Evolutionary conservation across 1,140 invertebrate genomes (phyloP).

Genomic region (Leptinotarsa undecemlineata): DNA sequence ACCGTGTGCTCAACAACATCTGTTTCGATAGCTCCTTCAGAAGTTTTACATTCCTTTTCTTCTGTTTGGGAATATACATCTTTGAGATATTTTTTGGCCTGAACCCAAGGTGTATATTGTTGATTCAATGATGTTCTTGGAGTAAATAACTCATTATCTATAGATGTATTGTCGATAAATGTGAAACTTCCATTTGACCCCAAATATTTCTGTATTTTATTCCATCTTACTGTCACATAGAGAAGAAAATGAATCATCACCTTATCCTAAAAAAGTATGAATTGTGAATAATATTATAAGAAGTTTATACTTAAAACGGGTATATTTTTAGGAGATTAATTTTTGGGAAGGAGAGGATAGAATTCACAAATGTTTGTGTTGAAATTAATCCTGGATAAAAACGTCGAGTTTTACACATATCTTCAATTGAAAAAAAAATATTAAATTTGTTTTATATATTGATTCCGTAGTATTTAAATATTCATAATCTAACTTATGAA

Average conservation of each 20-base stretch:
- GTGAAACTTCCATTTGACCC: background rate
- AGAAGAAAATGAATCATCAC: slow-evolving; percentile 28
- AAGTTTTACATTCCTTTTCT: background rate
- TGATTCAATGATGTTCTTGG: slow-evolving; percentile 11
- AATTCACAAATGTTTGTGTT: too few species aligned
- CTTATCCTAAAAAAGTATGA: slow-evolving; percentile 28
- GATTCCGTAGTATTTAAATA: too few species aligned
- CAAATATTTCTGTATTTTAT: slow-evolving; percentile 28
- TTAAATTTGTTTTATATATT: too few species aligned
- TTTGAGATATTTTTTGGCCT: slow-evolving; percentile 24
- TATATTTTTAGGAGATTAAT: too few species aligned
- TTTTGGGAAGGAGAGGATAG: too few species aligned
- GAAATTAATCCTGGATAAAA: too few species aligned
- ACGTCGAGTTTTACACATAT: too few species aligned
- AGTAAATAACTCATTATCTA: slow-evolving; percentile 13
- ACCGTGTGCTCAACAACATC: background rate
- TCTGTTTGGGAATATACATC: slow-evolving; percentile 23
- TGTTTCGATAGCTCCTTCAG: background rate
- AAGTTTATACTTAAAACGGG: too few species aligned
- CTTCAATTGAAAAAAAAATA: too few species aligned
- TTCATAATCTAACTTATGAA: too few species aligned
- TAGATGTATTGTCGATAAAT: slow-evolving; percentile 14
- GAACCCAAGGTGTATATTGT: background rate
- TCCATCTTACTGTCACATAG: slow-evolving; percentile 33
- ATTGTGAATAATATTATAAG: too few species aligned